Conservation (phyloP, 2,888 invertebrate species). For the Apodemia duryi region DNA sequence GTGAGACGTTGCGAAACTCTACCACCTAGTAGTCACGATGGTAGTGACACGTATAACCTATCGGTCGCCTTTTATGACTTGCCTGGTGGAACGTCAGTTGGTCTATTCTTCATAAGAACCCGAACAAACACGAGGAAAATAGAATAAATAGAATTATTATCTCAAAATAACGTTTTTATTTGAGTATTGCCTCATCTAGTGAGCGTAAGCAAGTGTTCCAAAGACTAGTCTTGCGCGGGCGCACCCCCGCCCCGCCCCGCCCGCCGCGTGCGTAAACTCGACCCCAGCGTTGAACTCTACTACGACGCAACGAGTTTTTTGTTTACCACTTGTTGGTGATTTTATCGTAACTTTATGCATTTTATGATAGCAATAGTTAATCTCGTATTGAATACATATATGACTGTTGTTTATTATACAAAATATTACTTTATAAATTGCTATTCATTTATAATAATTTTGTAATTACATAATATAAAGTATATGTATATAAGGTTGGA, state of each 20-base stretch:
- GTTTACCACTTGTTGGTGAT: constrained; percentile 30
- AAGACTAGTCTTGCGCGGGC: constrained; percentile 49
- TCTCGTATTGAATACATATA: background rate
- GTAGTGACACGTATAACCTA: too few species aligned
- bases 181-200: constrained; percentile 23
- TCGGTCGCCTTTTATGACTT: too few species aligned
- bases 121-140: too few species aligned
- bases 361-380: constrained; percentile 7
- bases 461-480: too few species aligned
- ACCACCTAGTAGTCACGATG: too few species aligned
- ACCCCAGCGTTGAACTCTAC: constrained; percentile 67
- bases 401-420: background rate
- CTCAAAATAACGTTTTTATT: too few species aligned
- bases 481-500: too few species aligned
- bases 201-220: constrained; percentile 24
- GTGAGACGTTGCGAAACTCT: too few species aligned
- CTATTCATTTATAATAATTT: background rate
- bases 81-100: too few species aligned
- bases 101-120: too few species aligned
- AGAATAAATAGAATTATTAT: too few species aligned
- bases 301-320: constrained; percentile 42
- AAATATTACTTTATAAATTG: background rate
- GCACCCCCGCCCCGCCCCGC: constrained; percentile 39
- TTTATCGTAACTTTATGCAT: background rate
- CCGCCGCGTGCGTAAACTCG: constrained; percentile 74